Base-by-base conservation (phyloP, 2,888 invertebrate genomes). In the Drosophila setosimentum region DNA sequence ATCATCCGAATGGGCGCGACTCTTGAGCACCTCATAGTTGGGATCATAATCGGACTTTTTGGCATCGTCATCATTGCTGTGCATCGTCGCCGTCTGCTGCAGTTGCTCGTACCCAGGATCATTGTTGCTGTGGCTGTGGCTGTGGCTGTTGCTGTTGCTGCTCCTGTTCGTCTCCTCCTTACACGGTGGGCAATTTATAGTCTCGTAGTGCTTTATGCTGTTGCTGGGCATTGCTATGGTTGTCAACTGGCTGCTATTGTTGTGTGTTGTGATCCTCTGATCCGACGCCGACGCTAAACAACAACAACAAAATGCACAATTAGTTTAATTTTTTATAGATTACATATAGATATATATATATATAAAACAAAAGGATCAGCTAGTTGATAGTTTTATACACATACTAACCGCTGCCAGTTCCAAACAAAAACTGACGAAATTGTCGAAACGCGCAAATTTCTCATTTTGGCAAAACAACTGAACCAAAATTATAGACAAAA, bases 21-120 rank as follows among this genome's bases (percentile, higher is more conserved):
- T 94, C 69, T 91, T 90, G 54, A 97, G 92, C 76, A 96, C 96
- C 93, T 97, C 97, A 91, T 97, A 97, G 91, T 97, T 97, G 0
- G 97, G 96, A 93, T 97, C 97, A 5, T 95, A 94, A 81, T 95
- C 95, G 0, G 94, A 94, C 82, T 91, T 91, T 72, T 91, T 89
- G 57, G 82, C 73, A 81, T 85, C 89, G 55, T 86, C 88, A 62
- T 83, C 86, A 60, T 49, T 62, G 16, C 27, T 62, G 13, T 45
- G 45, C 24, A 27, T 45, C 24, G 68, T 30, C 8, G 69, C 73
- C 70, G 80, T 74, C 82, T 91, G 75, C 80, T 91, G 75, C 40
- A 96, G 94, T 57, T 95, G 95, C 91, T 97, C 96, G 92, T 97
- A 97, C 8, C 96, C 96, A 1, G 96, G 95, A 93, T 96, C 96